Base-by-base conservation (phyloP, 2,113 vertebrate genomes). In the Pantherophis guttatus region DNA sequence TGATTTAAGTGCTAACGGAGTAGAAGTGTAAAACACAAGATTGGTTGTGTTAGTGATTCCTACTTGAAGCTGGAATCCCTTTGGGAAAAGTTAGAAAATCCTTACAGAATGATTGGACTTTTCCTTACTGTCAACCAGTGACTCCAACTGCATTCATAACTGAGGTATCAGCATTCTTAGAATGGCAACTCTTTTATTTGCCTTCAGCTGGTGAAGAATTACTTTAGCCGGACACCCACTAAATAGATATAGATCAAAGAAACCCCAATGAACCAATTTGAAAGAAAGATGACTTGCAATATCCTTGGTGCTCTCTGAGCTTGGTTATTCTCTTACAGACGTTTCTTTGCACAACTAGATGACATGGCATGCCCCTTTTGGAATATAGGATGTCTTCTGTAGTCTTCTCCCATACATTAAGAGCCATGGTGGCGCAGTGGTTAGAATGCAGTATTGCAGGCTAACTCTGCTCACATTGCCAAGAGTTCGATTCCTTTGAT, bases 11-110 rank as follows among this genome's bases (percentile, higher is more conserved):
- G 93, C 91, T 75, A 96, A 54, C 85, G 13, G 91, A 94, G 88
- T 39, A 86, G 95, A 44, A 39, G 21, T 9, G 55, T 86, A 91
- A 95, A 96, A 92, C 53, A 15, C 92, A 91, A 93, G 91, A 85
- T 70, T 89, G n/a, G 44, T 53, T 75, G 29, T 62, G 92, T 88
- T 93, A 92, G 88, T 92, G 90, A 89, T 90, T 95, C 92, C 39
- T 86, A 55, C 23, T 90, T 55, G 62, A 95, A 95, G 62, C 95
- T 97, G 93, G 93, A 94, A 94, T 96, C 58, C 91, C 92, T 91
- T 65, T 87, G 95, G 96, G 96, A 96, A 87, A 96, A 87, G 89
- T 94, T 96, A 95, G 93, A 93, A 95, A 97, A 95, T 87, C 75
- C 91, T 97, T 94, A 92, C 70, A 95, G 94, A 95, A 87, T 62